Conservation (phyloP, 2,797 vertebrate genomes). For the Emydoidea blandingii region DNA sequence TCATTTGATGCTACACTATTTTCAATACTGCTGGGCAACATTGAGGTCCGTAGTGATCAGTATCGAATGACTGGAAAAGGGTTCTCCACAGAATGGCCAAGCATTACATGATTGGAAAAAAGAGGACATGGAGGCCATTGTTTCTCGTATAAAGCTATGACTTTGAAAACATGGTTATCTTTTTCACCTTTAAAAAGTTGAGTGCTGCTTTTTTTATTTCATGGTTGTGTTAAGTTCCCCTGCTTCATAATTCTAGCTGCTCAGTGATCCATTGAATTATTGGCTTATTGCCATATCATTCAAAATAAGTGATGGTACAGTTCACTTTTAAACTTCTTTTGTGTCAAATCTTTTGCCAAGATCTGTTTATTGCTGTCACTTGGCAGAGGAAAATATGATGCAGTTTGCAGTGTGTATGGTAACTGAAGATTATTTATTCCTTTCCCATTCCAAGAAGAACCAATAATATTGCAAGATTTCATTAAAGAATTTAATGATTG, state of each 20-base stretch:
- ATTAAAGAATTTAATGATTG: slow-evolving; percentile 24
- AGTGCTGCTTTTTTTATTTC: neutral
- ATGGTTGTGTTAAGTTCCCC: neutral
- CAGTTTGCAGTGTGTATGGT: neutral
- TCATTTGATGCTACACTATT: neutral
- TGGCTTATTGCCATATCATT: slow-evolving; percentile 61
- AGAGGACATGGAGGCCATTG: neutral
- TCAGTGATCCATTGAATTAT: slow-evolving; percentile 50
- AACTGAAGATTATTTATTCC: slow-evolving; percentile 6
- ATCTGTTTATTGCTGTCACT: slow-evolving; percentile 53
- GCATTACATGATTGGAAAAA: neutral
- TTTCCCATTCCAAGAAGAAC: slow-evolving; percentile 42
- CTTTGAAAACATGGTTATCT: neutral
- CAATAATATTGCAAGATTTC: slow-evolving; percentile 12
- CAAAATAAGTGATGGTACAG: slow-evolving; percentile 50
- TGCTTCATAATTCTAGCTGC: neutral
- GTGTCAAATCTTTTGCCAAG: slow-evolving; percentile 61
- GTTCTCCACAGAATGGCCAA: neutral
- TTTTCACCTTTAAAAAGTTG: neutral
- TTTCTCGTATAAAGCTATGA: slow-evolving; percentile 1
- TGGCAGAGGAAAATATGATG: slow-evolving; percentile 5
- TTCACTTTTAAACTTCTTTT: slow-evolving; percentile 63
- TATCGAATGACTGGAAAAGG: neutral
- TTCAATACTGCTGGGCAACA: neutral
- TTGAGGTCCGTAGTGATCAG: neutral